phyloP scores from a whole-genome alignment of 2,888 invertebrate species.

The Tetropium fuscum region DNA sequence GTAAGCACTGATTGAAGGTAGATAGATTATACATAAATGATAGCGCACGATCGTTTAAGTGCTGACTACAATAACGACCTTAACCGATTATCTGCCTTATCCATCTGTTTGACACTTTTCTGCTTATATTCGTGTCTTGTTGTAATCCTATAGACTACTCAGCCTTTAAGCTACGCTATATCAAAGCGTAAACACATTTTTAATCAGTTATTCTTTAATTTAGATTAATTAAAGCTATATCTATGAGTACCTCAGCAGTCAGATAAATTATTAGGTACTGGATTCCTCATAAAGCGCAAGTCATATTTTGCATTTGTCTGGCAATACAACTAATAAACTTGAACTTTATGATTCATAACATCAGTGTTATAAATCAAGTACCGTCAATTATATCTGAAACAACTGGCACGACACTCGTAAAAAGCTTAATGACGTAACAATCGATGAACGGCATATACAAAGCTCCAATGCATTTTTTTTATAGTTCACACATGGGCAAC shows the following conservation, averaged over 20 bases:
- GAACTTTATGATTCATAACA: constrained; percentile 37
- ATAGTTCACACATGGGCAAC: constrained; percentile 40
- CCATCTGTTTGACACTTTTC: constrained; percentile 53
- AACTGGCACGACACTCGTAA: too few species aligned
- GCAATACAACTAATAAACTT: constrained; percentile 29
- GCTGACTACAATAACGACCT: constrained; percentile 46
- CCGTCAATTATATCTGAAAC: too few species aligned
- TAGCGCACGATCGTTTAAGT: constrained; percentile 26
- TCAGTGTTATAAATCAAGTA: constrained; percentile 39
- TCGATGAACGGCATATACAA: too few species aligned
- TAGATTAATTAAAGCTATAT: constrained; percentile 11
- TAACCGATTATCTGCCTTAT: constrained; percentile 53
- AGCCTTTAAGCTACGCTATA: constrained; percentile 8
- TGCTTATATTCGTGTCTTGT: constrained; percentile 25
- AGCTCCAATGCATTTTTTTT: constrained; percentile 20
- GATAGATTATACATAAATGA: constrained; percentile 28
- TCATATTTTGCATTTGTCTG: not conserved
- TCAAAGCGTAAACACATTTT: constrained; percentile 7
- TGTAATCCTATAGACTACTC: constrained; percentile 14
- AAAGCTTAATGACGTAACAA: too few species aligned
- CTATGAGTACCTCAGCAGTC: constrained; percentile 11
- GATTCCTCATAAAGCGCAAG: constrained; percentile 2
- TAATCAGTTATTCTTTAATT: constrained; percentile 18
- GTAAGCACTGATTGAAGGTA: constrained; percentile 29
- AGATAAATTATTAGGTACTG: not conserved